A percentile compares a stretch with the other conserved stretches of the same genome.
Conservation (phyloP, 2,888 invertebrate genomes). For the Deilephila elpenor region DNA sequence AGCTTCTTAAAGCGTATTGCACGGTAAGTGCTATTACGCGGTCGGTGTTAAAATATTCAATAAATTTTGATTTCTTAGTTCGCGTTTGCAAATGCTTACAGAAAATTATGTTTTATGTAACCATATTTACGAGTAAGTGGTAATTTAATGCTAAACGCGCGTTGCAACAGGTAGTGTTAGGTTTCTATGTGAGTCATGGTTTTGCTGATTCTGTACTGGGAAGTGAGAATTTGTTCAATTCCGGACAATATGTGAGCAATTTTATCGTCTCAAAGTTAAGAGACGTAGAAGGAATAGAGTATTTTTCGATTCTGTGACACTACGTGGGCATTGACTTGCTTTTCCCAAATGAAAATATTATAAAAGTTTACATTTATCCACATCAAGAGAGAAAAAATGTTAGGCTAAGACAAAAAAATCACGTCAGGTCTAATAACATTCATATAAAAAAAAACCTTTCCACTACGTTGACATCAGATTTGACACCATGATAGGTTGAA, state of each 20-base stretch:
- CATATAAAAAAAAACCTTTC: too few species aligned
- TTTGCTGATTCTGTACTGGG: not conserved
- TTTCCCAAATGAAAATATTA: too few species aligned
- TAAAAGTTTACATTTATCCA: too few species aligned
- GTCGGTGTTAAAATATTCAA: slow-evolving; percentile 27
- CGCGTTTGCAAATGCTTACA: slow-evolving; percentile 21
- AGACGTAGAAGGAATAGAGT: too few species aligned
- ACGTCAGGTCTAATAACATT: too few species aligned
- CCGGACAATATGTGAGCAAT: not conserved
- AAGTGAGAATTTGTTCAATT: slow-evolving; percentile 7
- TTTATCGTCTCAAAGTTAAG: not conserved
- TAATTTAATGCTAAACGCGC: slow-evolving; percentile 26
- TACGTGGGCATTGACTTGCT: too few species aligned
- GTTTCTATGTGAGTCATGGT: slow-evolving; percentile 15
- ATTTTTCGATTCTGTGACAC: too few species aligned
- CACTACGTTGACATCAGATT: too few species aligned
- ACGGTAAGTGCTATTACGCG: slow-evolving; percentile 18
- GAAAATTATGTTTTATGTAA: slow-evolving; percentile 27
- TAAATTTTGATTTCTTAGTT: slow-evolving; percentile 29
- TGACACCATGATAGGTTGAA: too few species aligned
- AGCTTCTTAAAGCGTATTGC: not conserved
- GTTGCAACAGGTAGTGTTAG: slow-evolving; percentile 20
- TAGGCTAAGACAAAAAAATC: too few species aligned
- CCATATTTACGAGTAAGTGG: slow-evolving; percentile 22
- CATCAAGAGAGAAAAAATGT: too few species aligned